Evolutionary conservation across 2,888 invertebrate genomes (phyloP).

Genomic region (Aphidoletes aphidimyza): DNA sequence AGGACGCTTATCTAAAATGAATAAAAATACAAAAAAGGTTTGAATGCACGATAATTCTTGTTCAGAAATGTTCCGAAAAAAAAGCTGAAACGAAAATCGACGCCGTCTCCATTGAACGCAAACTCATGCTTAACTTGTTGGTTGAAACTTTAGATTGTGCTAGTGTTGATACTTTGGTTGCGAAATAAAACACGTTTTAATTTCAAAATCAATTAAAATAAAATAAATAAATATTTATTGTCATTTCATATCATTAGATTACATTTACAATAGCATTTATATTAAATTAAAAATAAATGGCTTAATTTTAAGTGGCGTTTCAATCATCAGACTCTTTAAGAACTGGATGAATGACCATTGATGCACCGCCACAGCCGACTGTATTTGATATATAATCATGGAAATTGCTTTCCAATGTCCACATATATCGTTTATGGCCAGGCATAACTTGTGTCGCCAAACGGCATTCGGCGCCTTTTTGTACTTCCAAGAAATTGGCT

Average conservation of each 20-base stretch:
- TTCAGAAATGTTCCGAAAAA: neutral
- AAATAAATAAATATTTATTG: neutral
- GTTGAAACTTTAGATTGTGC: neutral
- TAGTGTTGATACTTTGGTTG: too few relatives aligned
- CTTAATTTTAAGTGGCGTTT: neutral
- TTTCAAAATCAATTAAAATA: too few relatives aligned
- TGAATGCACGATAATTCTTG: too few relatives aligned
- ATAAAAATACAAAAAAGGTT: too few relatives aligned
- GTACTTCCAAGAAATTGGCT: constrained; percentile 70
- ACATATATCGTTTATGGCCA: constrained; percentile 71
- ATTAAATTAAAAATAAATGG: neutral
- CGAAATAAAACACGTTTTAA: too few relatives aligned
- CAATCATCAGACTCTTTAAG: constrained; percentile 67
- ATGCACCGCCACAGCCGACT: constrained; percentile 73
- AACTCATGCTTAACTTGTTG: neutral
- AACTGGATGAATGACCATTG: constrained; percentile 71
- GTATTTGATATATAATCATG: constrained; percentile 72
- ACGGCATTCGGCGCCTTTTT: constrained; percentile 71
- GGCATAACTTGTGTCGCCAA: constrained; percentile 72
- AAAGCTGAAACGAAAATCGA: neutral
- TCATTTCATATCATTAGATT: neutral
- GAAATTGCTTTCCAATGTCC: constrained; percentile 76
- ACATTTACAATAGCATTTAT: too few relatives aligned
- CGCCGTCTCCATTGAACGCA: neutral
- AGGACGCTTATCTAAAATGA: too few relatives aligned